Base-by-base conservation (phyloP, 2,113 vertebrate genomes). In the Parotia lawesii region DNA sequence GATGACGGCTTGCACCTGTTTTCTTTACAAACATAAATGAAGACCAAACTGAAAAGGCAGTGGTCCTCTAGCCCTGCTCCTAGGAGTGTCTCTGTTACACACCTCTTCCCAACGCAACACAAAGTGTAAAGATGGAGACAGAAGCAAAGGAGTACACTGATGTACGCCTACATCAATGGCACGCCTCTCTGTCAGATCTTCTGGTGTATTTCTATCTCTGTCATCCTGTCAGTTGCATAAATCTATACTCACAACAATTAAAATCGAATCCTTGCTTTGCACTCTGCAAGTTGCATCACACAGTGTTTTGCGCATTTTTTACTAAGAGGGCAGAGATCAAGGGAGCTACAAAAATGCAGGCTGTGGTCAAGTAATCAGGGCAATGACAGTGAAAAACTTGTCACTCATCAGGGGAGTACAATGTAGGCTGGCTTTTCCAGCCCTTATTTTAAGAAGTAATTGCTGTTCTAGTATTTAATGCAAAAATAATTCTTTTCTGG, bases 401-500 rank as follows among this genome's bases (percentile, higher is more conserved):
- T 40, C 31, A 80, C 8, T 75, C 79, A 25, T 83, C 58, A 85
- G 38, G 76, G 27, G 5, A 62, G 53, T 1, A 23, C 96, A 84
- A 85, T 56, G 16, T 11, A 64, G 15, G 20, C 40, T 89, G n/a
- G 35, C 37, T 94, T 97, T 96, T 84, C 31, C 16, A 70, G 35
- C 5, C 51, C 17, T 74, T 64, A 40, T 61, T 69, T 29, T 58
- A 72, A 94, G n/a, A 85, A 76, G 19, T 76, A 92, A 88, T 85
- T 94, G 60, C 18, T 85, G 14, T 71, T 81, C 72, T 47, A 84
- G 45, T 28, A 77, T 57, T 85, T 86, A 95, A 86, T 67, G 21
- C 31, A 93, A 94, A 95, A 95, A 12, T 57, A 64, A 38, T 88
- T 86, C 14, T 94, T 95, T 96, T 75, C 73, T 92, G 21, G 25